Evolutionary conservation across 2,113 vertebrate species (phyloP).

Genomic region (Corynorhinus townsendii): DNA sequence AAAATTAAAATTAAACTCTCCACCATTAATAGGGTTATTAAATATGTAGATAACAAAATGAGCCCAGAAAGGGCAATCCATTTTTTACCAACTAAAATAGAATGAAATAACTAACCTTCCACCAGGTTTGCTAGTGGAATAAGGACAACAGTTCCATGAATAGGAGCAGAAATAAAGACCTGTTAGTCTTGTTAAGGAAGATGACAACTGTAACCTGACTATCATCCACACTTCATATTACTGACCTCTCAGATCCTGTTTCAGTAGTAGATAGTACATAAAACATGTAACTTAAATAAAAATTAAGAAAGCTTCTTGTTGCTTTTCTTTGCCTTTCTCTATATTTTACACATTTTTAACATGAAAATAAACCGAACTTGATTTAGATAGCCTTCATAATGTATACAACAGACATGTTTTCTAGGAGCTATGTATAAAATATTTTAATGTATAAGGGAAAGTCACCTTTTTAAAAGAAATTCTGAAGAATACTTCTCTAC

Average conservation of each 20-base stretch:
- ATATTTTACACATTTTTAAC: background rate
- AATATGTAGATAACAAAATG: slow-evolving; percentile 21
- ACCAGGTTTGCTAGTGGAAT: background rate
- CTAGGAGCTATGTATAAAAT: background rate
- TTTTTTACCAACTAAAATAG: background rate
- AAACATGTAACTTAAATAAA: background rate
- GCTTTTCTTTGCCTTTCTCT: background rate
- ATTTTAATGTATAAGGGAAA: background rate
- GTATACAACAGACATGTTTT: background rate
- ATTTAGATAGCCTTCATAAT: background rate
- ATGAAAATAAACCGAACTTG: background rate
- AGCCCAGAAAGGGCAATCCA: background rate
- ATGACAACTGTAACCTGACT: background rate
- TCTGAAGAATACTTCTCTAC: background rate
- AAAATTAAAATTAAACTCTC: background rate
- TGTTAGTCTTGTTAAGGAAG: background rate
- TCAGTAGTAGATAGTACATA: background rate
- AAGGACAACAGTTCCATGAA: background rate
- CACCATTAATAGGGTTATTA: background rate
- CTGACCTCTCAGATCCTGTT: background rate
- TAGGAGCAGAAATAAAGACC: background rate
- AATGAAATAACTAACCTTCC: background rate
- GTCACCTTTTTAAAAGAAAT: background rate
- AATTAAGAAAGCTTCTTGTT: background rate
- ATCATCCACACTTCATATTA: background rate